A percentile compares a stretch with the other conserved stretches of the same genome.
phyloP scores from a whole-genome alignment of 2,113 vertebrate genomes.

The Oceanodroma tethys region DNA sequence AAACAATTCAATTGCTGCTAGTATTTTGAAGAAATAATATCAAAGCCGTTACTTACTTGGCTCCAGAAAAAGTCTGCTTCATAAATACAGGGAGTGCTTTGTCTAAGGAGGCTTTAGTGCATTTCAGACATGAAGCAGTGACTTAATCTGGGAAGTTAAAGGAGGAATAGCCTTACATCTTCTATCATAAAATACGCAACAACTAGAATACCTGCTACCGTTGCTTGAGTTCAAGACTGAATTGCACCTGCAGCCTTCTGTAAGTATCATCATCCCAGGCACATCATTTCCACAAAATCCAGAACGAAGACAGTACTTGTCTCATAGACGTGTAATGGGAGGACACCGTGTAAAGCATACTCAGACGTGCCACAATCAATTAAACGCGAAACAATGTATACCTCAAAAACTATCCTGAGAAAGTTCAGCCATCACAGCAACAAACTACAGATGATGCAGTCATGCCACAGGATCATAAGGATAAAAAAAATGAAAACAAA shows the following conservation, averaged over 20 bases:
- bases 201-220: background rate
- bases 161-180: background rate
- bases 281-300: background rate
- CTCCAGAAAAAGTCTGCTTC: background rate
- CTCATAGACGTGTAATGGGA: accelerated
- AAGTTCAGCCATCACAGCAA: background rate
- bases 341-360: background rate
- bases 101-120: background rate
- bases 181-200: background rate
- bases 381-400: background rate
- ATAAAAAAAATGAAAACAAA: background rate
- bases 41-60: background rate
- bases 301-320: background rate
- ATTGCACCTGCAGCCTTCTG: background rate
- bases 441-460: background rate
- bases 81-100: background rate
- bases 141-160: background rate
- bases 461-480: background rate
- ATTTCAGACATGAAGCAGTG: background rate
- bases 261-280: background rate
- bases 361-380: background rate
- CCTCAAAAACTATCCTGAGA: background rate
- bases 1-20: background rate
- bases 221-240: background rate
- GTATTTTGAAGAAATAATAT: background rate